Base-by-base conservation (phyloP, 64 coral and sea anemone species). In the Trachythela sp. region DNA sequence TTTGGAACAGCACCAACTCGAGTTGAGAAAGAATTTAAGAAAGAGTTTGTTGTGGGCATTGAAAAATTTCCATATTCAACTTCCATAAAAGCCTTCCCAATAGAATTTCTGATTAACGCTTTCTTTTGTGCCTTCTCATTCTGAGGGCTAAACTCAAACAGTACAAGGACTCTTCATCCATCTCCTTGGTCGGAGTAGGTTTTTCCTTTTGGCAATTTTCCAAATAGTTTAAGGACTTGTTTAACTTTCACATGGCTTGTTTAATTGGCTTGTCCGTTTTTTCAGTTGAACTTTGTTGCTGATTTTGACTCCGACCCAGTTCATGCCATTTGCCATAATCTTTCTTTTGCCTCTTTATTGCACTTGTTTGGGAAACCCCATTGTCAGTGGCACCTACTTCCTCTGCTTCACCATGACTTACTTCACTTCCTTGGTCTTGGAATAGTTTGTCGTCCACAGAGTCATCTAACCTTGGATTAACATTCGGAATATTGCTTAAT, bases 131-230 rank as follows among this genome's bases (percentile, higher is more conserved):
- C 48, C 35, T 3, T 33, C 68, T 64, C 56, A 88, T 48, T 41
- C 86, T 92, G 11, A 36, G 32, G 1, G 77, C 91, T 75, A 92
- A 48, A 88, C 91, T 92, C 84, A 88, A 48, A 51, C 91, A 92
- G 15, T 84, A 92, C 17, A 77, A 77, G 36, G 71, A 9, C 8
- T 77, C 71, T 77, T 77, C 71, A 35, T 77, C 71, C 71, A 77
- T 77, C 17, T 77, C 71, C 3, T 77, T 4, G 9, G 3, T 22
- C 20, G 24, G 24, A 77, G 29, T 34, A 31, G 71, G 71, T 68
- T 68, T 2, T 22, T 31, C 15, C 4, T 22, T 68, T 68, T 68
- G 59, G n/a, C n/a, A n/a, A 6, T 68, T 22, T 5, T 22, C 59
- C 30, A 68, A n/a, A 2, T 6, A n/a, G 6, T 68, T 14, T 31